Conservation (phyloP, 2,888 invertebrate genomes). For the Stenichneumon culpator region DNA sequence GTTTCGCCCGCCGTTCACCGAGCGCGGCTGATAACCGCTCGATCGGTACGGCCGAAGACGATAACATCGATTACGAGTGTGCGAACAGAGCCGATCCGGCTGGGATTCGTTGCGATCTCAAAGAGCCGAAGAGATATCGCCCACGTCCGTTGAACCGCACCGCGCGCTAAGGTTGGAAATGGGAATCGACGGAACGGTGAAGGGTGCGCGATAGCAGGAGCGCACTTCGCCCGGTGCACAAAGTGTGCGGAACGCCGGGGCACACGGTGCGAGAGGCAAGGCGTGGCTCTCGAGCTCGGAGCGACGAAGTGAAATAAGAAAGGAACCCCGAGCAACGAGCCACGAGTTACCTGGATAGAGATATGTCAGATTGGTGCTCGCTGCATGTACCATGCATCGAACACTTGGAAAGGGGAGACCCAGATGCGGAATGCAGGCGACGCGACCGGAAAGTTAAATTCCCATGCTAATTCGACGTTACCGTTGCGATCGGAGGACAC, state of each 20-base stretch:
- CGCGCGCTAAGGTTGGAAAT: conserved; percentile 6
- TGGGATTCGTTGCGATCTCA: neutral
- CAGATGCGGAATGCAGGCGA: conserved; percentile 67
- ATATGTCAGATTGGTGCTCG: conserved; percentile 23
- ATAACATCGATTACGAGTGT: neutral
- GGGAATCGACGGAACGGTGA: conserved; percentile 60
- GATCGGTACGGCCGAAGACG: neutral
- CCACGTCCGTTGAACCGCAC: conserved; percentile 42
- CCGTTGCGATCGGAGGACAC: conserved; percentile 18
- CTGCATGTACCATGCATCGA: conserved; percentile 22
- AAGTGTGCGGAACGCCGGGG: conserved; percentile 20
- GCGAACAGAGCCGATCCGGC: neutral
- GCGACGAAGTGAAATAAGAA: conserved; percentile 81
- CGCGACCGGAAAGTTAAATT: conserved; percentile 82
- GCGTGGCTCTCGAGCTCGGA: conserved; percentile 76
- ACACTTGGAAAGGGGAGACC: conserved; percentile 59
- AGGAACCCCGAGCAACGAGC: conserved; percentile 77
- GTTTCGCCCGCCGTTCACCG: neutral
- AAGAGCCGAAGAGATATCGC: conserved; percentile 35
- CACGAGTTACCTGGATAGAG: conserved; percentile 9
- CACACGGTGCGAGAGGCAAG: conserved; percentile 72
- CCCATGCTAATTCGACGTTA: conserved; percentile 75
- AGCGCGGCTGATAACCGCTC: neutral
- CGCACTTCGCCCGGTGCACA: neutral
- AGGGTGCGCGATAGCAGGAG: conserved; percentile 58